Evolutionary conservation across 2,888 invertebrate genomes (phyloP).

Genomic region (Drosophila demipolita): DNA sequence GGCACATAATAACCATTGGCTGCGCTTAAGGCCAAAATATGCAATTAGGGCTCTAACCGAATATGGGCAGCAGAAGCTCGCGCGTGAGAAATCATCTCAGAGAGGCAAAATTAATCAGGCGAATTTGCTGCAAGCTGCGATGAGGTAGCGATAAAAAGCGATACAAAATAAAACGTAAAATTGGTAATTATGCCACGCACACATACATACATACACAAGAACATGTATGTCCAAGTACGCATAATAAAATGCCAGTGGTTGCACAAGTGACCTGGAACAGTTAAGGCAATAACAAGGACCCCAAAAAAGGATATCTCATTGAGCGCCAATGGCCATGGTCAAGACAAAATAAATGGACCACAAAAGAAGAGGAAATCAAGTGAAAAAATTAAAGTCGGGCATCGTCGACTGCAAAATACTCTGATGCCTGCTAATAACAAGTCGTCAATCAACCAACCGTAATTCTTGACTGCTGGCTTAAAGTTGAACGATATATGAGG

Average conservation of each 20-base stretch:
- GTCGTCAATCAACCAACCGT: background rate
- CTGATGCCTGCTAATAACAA: background rate
- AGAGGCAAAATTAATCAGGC: slow-evolving; percentile 71
- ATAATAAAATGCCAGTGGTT: slow-evolving; percentile 50
- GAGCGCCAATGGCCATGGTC: slow-evolving; percentile 44
- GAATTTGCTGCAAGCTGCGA: slow-evolving; percentile 70
- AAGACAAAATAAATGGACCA: slow-evolving; percentile 24
- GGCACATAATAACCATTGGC: slow-evolving; percentile 59
- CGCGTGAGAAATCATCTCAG: slow-evolving; percentile 58
- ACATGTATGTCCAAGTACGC: slow-evolving; percentile 10
- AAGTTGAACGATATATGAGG: background rate
- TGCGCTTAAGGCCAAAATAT: slow-evolving; percentile 69
- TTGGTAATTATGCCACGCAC: slow-evolving; percentile 55
- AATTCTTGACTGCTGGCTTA: background rate
- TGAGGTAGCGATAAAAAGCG: slow-evolving; percentile 64
- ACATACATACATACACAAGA: background rate
- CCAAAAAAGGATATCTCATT: slow-evolving; percentile 27
- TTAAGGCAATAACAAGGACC: slow-evolving; percentile 25
- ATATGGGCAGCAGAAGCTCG: slow-evolving; percentile 23
- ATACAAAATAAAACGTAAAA: slow-evolving; percentile 62
- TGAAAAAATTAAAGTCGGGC: background rate
- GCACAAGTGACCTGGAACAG: background rate
- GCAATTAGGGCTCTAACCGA: slow-evolving; percentile 63
- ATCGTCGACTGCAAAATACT: background rate
- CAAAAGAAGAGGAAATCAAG: slow-evolving; percentile 9